phyloP scores from a whole-genome alignment of 2,888 invertebrate genomes.

The Nomada fabriciana region DNA sequence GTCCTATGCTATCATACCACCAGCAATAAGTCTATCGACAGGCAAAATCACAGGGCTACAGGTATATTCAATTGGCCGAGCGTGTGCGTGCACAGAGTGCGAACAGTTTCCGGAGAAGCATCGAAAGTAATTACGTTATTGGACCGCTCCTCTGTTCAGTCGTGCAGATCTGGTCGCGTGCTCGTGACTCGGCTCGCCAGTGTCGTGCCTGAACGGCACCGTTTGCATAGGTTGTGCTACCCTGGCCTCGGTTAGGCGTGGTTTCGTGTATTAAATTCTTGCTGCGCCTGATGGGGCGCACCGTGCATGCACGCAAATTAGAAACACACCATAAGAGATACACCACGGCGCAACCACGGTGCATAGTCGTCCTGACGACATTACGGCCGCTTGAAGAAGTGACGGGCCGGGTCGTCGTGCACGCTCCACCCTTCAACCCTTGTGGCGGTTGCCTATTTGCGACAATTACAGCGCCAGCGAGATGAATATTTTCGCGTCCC shows the following conservation, averaged over 20 bases:
- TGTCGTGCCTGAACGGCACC: constrained; percentile 36
- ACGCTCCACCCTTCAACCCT: constrained; percentile 23
- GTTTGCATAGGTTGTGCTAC: constrained; percentile 42
- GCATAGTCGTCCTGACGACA: constrained; percentile 41
- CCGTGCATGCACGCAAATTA: constrained; percentile 74
- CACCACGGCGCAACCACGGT: constrained; percentile 5
- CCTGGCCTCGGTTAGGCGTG: constrained; percentile 59
- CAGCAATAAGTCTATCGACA: no score
- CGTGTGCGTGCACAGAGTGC: constrained; percentile 65
- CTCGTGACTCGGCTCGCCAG: constrained; percentile 36
- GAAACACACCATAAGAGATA: constrained; percentile 69
- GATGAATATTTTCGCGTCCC: constrained; percentile 49
- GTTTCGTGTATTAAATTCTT: constrained; percentile 80
- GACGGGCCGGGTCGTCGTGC: constrained; percentile 29
- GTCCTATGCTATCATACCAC: no score
- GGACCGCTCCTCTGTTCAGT: constrained; percentile 60
- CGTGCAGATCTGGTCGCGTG: constrained; percentile 63
- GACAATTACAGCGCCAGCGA: constrained; percentile 50
- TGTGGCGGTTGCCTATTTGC: constrained; percentile 51
- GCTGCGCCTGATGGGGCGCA: constrained; percentile 56
- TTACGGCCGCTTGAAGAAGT: constrained; percentile 61
- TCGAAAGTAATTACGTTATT: constrained; percentile 78
- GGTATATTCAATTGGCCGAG: not conserved
- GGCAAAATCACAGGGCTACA: not conserved
- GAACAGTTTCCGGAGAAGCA: constrained; percentile 75